Evolutionary conservation across 2,113 vertebrate genomes (phyloP), one percentile per base, ranked within the genome.

Genomic region (Caracal caracal): DNA sequence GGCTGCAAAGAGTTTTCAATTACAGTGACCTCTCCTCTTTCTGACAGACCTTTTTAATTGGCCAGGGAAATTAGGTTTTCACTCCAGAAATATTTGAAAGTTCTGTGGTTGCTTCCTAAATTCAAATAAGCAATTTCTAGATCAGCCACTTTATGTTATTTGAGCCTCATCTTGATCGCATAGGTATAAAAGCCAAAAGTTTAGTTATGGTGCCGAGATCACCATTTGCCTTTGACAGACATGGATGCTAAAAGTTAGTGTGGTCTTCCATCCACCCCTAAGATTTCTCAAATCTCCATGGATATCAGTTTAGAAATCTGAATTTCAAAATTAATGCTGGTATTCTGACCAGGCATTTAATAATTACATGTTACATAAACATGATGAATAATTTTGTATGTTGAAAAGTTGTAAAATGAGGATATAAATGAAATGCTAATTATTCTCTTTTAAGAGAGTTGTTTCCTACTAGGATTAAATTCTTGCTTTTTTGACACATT

Each of bases 401-500:
- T 82, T 96, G 68, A 97, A 96, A 97, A 98, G 24, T 96, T 96
- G 90, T 90, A 97, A 96, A 59, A 95, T 49, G 95, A 93, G 61
- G 96, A 95, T 73, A 92, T 90, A 97, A 93, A 97, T 93, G 56
- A 98, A 98, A 98, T 73, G 40, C 2, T 97, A 97, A 97, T 96
- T 93, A 97, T 90, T 95, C 49, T 76, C 96, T 96, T 97, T 56
- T 88, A 97, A 94, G 76, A 4, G 90, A 96, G 16, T 0, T 90
- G 65, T 96, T 98, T 98, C 73, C 71, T 89, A 95, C 51, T 68
- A 93, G 90, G 83, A 97, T 73, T 88, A 78, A 94, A 94, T 78
- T 96, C 70, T 88, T 97, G 28, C 91, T 94, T 98, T 96, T 97
- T 86, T 95, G 95, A 98, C 98, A 98, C 86, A 86, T 98, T 97